Evolutionary conservation across 2,888 invertebrate genomes (phyloP).

Genomic region (Tipula confusa): DNA sequence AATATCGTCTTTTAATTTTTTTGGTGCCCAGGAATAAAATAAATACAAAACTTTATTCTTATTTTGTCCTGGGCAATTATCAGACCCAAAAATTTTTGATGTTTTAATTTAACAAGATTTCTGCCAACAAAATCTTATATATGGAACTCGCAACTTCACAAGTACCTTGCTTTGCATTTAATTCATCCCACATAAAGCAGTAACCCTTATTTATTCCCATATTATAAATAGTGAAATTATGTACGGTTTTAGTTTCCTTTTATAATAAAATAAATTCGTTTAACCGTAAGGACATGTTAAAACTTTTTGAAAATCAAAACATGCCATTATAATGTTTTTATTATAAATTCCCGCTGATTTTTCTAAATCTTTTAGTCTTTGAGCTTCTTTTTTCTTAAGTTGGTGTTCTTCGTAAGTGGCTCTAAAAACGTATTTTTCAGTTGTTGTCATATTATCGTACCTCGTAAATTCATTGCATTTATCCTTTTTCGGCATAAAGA

Average conservation of each 20-base stretch:
- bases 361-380: not conserved
- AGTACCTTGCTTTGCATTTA: not conserved
- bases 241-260: too few relatives aligned
- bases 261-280: not conserved
- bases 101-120: not conserved
- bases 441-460: not conserved
- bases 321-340: not conserved
- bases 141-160: not conserved
- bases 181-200: not conserved
- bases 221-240: not conserved
- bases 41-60: too few relatives aligned
- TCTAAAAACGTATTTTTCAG: too few relatives aligned
- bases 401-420: not conserved
- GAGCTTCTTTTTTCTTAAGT: not conserved
- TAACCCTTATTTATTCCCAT: not conserved
- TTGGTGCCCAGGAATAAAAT: too few relatives aligned
- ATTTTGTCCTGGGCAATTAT: too few relatives aligned
- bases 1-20: too few relatives aligned
- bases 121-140: not conserved
- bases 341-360: not conserved
- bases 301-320: not conserved
- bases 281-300: not conserved
- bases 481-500: not conserved
- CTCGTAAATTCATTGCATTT: not conserved
- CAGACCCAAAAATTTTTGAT: not conserved